These are phyloP conservation scores for Drosophila greeni DNA, from an alignment of 2,888 invertebrate genomes.

Conservation along the genomic window DNA sequence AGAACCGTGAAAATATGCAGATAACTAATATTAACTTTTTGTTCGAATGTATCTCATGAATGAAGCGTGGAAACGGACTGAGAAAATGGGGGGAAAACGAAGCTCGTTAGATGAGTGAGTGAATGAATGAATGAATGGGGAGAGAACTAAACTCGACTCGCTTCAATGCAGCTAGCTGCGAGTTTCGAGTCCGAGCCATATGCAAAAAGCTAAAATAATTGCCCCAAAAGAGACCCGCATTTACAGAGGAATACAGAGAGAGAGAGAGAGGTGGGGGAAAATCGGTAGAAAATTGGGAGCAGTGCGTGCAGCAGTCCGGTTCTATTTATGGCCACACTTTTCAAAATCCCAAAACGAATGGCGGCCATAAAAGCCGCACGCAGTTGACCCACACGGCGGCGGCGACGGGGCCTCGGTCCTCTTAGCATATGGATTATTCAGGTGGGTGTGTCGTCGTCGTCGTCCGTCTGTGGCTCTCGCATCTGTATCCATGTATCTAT, in stretches of 20 bases:
- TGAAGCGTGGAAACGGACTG: constrained; percentile 58
- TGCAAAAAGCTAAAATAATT: constrained; percentile 45
- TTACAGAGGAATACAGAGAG: background rate
- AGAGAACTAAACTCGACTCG: constrained; percentile 13
- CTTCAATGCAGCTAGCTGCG: constrained; percentile 38
- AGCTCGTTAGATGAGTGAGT: constrained; percentile 36
- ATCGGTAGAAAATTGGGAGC: constrained; percentile 40
- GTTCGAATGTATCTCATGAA: constrained; percentile 68
- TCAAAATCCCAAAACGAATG: constrained; percentile 26
- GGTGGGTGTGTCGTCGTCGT: constrained; percentile 42
- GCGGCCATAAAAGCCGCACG: constrained; percentile 43
- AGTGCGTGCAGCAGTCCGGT: constrained; percentile 38
- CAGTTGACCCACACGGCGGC: constrained; percentile 41
- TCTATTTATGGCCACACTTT: constrained; percentile 44
- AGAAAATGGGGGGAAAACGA: constrained; percentile 32
- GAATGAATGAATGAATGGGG: constrained; percentile 45
- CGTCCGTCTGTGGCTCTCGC: constrained; percentile 4
- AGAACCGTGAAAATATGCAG: constrained; percentile 70
- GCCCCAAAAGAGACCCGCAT: constrained; percentile 16
- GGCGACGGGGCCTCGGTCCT: constrained; percentile 24
- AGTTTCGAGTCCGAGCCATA: constrained; percentile 11
- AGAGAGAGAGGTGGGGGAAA: background rate
- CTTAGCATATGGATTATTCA: constrained; percentile 43
- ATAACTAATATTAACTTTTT: constrained; percentile 71
- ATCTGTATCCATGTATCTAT: constrained; percentile 16